Evolutionary conservation across 1,140 invertebrate genomes (phyloP).

Genomic region (Radopholus similis): DNA sequence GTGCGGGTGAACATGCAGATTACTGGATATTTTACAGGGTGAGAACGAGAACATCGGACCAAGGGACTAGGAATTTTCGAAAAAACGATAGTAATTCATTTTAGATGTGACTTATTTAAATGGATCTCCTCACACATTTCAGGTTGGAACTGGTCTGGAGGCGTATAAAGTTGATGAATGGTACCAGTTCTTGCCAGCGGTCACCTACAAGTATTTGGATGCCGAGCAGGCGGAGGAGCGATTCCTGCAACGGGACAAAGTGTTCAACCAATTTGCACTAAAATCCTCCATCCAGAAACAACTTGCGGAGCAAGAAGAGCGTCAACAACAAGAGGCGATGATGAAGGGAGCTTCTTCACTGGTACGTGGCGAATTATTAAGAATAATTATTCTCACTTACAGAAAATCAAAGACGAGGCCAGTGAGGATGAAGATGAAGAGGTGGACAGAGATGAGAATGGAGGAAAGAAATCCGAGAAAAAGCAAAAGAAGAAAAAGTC

Average conservation of each 20-base stretch:
- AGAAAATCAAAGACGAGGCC: constrained; percentile 59
- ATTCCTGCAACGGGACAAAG: constrained; percentile 48
- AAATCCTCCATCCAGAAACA: constrained; percentile 54
- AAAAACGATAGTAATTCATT: constrained; percentile 5
- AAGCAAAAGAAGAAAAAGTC: constrained; percentile 17
- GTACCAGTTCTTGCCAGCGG: constrained; percentile 52
- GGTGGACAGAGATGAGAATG: constrained; percentile 31
- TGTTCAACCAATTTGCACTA: constrained; percentile 59
- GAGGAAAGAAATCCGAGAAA: neutral
- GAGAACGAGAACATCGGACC: neutral
- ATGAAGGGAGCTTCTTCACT: constrained; percentile 12
- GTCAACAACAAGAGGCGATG: constrained; percentile 21
- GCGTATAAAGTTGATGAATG: constrained; percentile 56
- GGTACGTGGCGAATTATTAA: neutral
- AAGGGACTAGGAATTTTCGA: neutral
- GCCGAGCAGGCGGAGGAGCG: constrained; percentile 58
- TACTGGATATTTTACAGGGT: constrained; percentile 59
- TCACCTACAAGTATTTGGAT: constrained; percentile 48
- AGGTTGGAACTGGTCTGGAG: constrained; percentile 47
- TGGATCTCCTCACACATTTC: neutral
- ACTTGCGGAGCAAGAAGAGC: constrained; percentile 49
- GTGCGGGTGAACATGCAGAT: constrained; percentile 55
- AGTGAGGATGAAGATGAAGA: constrained; percentile 49
- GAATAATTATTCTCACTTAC: constrained; percentile 8
- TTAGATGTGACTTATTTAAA: neutral